phyloP scores from a whole-genome alignment of 2,113 vertebrate genomes.

The Pangasianodon gigas region DNA sequence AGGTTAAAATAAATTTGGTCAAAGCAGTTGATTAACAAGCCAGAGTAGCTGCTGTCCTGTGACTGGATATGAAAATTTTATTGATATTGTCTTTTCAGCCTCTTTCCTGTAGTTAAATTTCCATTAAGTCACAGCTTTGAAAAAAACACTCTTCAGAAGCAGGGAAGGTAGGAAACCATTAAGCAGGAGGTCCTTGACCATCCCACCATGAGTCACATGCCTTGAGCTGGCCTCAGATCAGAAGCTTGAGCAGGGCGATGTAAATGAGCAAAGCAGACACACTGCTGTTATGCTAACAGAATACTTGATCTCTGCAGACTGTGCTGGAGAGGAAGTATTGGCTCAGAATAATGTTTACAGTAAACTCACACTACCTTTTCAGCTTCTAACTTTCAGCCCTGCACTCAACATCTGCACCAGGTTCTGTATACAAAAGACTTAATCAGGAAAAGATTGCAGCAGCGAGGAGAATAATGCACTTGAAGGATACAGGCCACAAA shows the following conservation, averaged over 20 bases:
- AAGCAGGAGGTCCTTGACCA: slow-evolving; percentile 8
- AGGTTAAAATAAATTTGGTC: neutral
- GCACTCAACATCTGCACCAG: slow-evolving; percentile 28
- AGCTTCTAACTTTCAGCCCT: slow-evolving; percentile 15
- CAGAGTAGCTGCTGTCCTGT: neutral
- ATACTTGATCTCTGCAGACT: slow-evolving; percentile 28
- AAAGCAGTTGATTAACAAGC: neutral
- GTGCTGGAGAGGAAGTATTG: slow-evolving; percentile 12
- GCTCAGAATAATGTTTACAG: slow-evolving; percentile 42
- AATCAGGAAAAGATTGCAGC: slow-evolving; percentile 13
- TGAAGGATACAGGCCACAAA: neutral
- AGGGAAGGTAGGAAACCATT: neutral
- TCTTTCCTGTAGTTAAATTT: neutral
- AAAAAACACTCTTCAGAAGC: neutral
- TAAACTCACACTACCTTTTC: slow-evolving; percentile 26
- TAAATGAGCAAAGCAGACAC: slow-evolving; percentile 26
- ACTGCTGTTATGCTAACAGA: slow-evolving; percentile 17
- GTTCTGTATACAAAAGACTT: slow-evolving; percentile 9
- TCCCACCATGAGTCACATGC: slow-evolving; percentile 20
- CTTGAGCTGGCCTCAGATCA: slow-evolving; percentile 28
- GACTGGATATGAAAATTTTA: neutral
- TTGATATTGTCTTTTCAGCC: neutral
- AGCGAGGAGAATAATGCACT: neutral
- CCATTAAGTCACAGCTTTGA: neutral
- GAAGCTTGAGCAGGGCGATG: slow-evolving; percentile 7